Percentiles rank a stretch among this genome's conserved stretches.
phyloP scores from a whole-genome alignment of 2,888 invertebrate species.

The Ennomos quercinarius region DNA sequence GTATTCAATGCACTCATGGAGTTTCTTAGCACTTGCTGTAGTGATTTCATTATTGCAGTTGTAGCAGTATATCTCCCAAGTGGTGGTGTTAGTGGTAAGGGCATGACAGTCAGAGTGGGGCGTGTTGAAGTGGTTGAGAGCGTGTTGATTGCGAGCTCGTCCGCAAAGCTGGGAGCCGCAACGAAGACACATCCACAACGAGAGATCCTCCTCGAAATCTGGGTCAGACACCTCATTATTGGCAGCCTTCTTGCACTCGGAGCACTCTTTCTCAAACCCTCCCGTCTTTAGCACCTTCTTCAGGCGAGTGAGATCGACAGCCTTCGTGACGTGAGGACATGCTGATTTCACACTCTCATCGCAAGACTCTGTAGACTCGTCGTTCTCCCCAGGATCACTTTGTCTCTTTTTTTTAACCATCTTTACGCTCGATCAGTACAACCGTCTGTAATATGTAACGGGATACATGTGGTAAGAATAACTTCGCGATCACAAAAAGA shows the following conservation, averaged over 20 bases:
- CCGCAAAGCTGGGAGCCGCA: constrained; percentile 93
- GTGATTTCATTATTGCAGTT: constrained; percentile 90
- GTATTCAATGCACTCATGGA: constrained; percentile 91
- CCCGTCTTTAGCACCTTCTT: constrained; percentile 84
- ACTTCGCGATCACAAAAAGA: constrained; percentile 80
- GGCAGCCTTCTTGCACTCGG: constrained; percentile 83
- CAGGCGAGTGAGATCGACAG: constrained; percentile 87
- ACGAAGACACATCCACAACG: constrained; percentile 92
- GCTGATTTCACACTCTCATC: constrained; percentile 87
- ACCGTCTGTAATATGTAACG: constrained; percentile 80
- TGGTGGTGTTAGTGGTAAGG: constrained; percentile 89
- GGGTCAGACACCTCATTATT: constrained; percentile 72
- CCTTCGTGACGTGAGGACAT: constrained; percentile 89
- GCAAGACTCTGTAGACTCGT: constrained; percentile 90
- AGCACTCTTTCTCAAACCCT: constrained; percentile 85
- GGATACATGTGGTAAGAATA: constrained; percentile 83
- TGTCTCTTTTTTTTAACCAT: constrained; percentile 92
- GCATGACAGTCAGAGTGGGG: constrained; percentile 92
- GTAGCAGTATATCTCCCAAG: constrained; percentile 92
- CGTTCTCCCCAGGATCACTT: constrained; percentile 87
- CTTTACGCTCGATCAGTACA: constrained; percentile 66
- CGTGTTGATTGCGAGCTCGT: constrained; percentile 88
- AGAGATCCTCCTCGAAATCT: constrained; percentile 79
- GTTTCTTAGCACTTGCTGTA: constrained; percentile 86
- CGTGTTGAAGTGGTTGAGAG: constrained; percentile 89